Percentiles rank a stretch among this genome's conserved stretches.
These are phyloP conservation scores for Rhadinocentrus ornatus DNA, from an alignment of 2,797 vertebrate species.

Conservation along the genomic window DNA sequence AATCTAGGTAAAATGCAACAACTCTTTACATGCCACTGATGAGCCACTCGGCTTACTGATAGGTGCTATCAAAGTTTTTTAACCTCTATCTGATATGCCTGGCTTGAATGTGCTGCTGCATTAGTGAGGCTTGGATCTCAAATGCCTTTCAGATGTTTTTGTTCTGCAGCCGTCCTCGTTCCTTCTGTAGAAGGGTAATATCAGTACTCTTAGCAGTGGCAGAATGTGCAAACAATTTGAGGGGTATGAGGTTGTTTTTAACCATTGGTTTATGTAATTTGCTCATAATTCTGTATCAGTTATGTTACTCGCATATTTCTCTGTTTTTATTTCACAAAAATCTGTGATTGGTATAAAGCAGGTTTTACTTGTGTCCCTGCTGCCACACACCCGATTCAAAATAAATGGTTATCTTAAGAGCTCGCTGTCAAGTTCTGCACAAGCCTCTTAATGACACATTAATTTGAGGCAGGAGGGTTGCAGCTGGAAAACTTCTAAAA, in stretches of 20 bases:
- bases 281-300: too few relatives aligned
- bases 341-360: too few relatives aligned
- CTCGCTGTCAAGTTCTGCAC: too few relatives aligned
- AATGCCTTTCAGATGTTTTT: constrained; percentile 51
- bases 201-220: constrained; percentile 9
- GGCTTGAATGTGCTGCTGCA: constrained; percentile 30
- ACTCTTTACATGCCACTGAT: constrained; percentile 8
- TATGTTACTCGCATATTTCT: too few relatives aligned
- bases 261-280: too few relatives aligned
- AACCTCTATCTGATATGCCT: constrained; percentile 26
- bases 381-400: too few relatives aligned
- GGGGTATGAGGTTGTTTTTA: not conserved
- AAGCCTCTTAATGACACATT: too few relatives aligned
- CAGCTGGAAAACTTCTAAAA: too few relatives aligned
- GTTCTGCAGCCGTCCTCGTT: not conserved
- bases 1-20: constrained; percentile 21
- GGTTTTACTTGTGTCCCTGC: too few relatives aligned
- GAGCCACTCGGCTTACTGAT: constrained; percentile 32
- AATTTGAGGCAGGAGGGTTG: too few relatives aligned
- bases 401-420: too few relatives aligned
- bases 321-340: too few relatives aligned
- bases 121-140: constrained; percentile 32
- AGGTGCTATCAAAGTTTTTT: constrained; percentile 45
- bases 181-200: not conserved
- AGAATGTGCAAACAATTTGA: not conserved